Evolutionary conservation across 1,140 invertebrate genomes (phyloP).

Genomic region (Zaprionus ghesquierei): DNA sequence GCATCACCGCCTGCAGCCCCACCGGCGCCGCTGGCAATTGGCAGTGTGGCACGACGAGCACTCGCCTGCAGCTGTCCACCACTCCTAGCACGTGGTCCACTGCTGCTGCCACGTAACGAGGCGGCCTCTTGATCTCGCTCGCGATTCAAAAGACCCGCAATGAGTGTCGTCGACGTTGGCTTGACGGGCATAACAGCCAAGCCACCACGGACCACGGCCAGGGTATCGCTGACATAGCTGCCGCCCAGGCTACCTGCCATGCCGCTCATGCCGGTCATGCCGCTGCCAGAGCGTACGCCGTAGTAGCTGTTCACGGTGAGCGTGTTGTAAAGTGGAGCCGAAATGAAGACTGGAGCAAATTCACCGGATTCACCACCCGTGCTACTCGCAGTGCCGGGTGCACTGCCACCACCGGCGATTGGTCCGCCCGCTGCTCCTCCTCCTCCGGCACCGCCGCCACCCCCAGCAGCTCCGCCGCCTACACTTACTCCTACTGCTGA

Average conservation of each 20-base stretch:
- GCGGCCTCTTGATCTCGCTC: slow-evolving; percentile 64
- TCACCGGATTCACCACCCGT: slow-evolving; percentile 56
- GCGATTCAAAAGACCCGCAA: slow-evolving; percentile 76
- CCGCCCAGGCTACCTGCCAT: slow-evolving; percentile 53
- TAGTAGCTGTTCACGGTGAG: slow-evolving; percentile 70
- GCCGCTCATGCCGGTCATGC: slow-evolving; percentile 38
- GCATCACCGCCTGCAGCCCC: slow-evolving; percentile 4
- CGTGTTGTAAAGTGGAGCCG: slow-evolving; percentile 74
- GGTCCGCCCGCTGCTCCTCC: not conserved
- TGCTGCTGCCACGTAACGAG: slow-evolving; percentile 35
- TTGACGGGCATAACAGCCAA: slow-evolving; percentile 74
- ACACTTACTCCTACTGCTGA: slow-evolving; percentile 87
- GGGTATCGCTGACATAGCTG: slow-evolving; percentile 75
- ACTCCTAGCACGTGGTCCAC: slow-evolving; percentile 32
- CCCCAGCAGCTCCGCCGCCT: slow-evolving; percentile 19
- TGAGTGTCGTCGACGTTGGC: slow-evolving; percentile 73
- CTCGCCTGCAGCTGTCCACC: slow-evolving; percentile 32
- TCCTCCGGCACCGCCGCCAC: slow-evolving; percentile 59
- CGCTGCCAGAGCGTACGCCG: slow-evolving; percentile 49
- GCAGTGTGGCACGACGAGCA: slow-evolving; percentile 70
- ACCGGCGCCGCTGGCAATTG: slow-evolving; percentile 60
- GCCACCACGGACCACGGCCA: slow-evolving; percentile 69
- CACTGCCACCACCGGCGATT: slow-evolving; percentile 16
- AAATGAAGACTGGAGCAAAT: slow-evolving; percentile 72
- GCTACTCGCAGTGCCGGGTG: slow-evolving; percentile 30